Evolutionary conservation across 2,797 vertebrate genomes (phyloP), one percentile per base, ranked within the genome.

Genomic region (Odontamblyopus rebecca): DNA sequence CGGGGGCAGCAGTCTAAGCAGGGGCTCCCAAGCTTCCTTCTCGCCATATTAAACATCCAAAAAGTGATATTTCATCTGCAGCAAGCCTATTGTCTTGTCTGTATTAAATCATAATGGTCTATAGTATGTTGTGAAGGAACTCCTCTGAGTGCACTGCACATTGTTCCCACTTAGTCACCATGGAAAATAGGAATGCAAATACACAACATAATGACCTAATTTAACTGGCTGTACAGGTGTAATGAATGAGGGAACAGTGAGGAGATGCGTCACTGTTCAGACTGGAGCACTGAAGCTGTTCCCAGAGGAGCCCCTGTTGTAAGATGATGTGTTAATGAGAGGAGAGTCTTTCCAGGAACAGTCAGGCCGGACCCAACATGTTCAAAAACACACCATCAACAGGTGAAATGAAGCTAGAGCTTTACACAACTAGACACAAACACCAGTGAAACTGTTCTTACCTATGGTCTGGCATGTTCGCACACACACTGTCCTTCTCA

Each of bases 381-480:
- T 59, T 62, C 7, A 13, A n/a, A 59, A 71, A 60, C 70, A 27
- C 2, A 56, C 23, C 6, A 23, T 41, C 6, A 41, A 15, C 54
- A 57, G n/a, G 32, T 41, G 13, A 26, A 18, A 32, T 7, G 30
- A 32, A 23, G 6, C 26, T 2, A 16, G 35, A 5, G 57, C 13
- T 44, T 11, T 0, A 16, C 23, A 60, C 23, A 4, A 18, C 8
- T n/a, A 18, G 12, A 41, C 61, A 61, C 35, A 5, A 44, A 1
- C 5, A 27, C 19, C 23, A 30, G 23, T 67, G 35, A 32, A 9
- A 61, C 11, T 56, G 23, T 16, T 38, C 96, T 95, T 91, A 98
- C 97, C 97, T 91, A 96, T 96, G 50, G 92, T 95, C 85, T 92
- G 91, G 86, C 95, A 96, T 88, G 96, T 94, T 83, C 94, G 95